Evolutionary conservation across 2,797 vertebrate species (phyloP).

Genomic region (Hypotaenidia okinawae): DNA sequence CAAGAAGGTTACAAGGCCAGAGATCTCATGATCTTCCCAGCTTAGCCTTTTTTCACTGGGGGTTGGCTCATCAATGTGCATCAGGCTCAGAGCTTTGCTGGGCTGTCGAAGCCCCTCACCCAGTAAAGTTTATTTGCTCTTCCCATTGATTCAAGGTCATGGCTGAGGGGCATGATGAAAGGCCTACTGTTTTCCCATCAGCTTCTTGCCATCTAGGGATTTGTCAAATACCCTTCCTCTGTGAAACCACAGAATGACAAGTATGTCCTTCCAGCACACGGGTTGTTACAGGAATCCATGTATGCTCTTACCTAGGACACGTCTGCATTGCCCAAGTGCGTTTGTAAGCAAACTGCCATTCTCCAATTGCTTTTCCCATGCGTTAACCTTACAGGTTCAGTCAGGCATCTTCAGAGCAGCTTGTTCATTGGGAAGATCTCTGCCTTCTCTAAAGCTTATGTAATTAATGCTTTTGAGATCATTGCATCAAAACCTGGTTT

Average conservation of each 20-base stretch:
- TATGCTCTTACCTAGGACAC: not conserved
- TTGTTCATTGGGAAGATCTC: not conserved
- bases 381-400: not conserved
- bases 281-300: accelerated
- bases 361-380: not conserved
- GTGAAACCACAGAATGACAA: not conserved
- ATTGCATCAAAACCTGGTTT: not conserved
- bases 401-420: not conserved
- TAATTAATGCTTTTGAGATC: not conserved
- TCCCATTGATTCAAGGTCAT: not conserved
- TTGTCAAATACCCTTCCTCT: not conserved
- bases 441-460: not conserved
- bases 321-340: not conserved
- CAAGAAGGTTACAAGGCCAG: not conserved
- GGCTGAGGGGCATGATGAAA: not conserved
- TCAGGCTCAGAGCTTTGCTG: not conserved
- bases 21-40: not conserved
- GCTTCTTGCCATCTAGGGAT: not conserved
- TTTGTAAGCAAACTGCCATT: not conserved
- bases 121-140: not conserved
- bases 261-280: not conserved
- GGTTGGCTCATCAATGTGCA: not conserved
- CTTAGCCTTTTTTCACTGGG: not conserved
- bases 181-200: not conserved
- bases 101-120: not conserved